Percentiles rank a stretch among this genome's conserved stretches.
phyloP scores from a whole-genome alignment of 2,888 invertebrate genomes.

The Priocnemis perturbator region DNA sequence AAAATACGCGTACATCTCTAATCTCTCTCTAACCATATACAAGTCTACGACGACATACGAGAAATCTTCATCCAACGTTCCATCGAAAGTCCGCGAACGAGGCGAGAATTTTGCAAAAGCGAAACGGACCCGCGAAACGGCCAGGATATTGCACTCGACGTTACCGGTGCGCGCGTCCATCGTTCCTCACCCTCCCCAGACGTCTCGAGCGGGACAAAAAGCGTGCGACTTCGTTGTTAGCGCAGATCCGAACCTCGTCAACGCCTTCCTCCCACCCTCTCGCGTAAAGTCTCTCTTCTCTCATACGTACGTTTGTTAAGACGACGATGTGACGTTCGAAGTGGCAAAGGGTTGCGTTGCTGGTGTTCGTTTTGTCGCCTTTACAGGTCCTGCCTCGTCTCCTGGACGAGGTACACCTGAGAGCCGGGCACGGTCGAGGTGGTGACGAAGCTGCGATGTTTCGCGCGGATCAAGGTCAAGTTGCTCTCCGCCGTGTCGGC shows the following conservation, averaged over 20 bases:
- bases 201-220: too few relatives aligned
- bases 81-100: conserved; percentile 31
- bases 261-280: too few relatives aligned
- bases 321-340: conserved; percentile 53
- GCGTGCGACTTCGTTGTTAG: too few relatives aligned
- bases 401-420: conserved; percentile 93
- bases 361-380: conserved; percentile 24
- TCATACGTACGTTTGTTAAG: conserved; percentile 48
- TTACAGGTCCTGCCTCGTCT: conserved; percentile 80
- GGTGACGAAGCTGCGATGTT: conserved; percentile 98
- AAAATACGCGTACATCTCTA: too few relatives aligned
- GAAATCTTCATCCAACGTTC: conserved; percentile 1
- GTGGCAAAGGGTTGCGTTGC: conserved; percentile 47
- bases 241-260: too few relatives aligned
- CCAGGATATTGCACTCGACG: too few relatives aligned
- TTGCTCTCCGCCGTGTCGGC: conserved; percentile 97
- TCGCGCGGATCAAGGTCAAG: conserved; percentile 95
- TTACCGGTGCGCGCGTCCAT: too few relatives aligned
- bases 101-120: conserved; percentile 7
- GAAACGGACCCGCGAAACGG: too few relatives aligned
- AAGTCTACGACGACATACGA: too few relatives aligned
- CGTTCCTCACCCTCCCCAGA: too few relatives aligned
- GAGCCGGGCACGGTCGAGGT: conserved; percentile 94
- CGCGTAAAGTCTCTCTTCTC: too few relatives aligned
- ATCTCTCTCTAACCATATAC: too few relatives aligned